A percentile compares a stretch with the other conserved stretches of the same genome.
These are phyloP conservation scores for Xestia ashworthii DNA, from an alignment of 2,888 invertebrate species.

Conservation along the genomic window DNA sequence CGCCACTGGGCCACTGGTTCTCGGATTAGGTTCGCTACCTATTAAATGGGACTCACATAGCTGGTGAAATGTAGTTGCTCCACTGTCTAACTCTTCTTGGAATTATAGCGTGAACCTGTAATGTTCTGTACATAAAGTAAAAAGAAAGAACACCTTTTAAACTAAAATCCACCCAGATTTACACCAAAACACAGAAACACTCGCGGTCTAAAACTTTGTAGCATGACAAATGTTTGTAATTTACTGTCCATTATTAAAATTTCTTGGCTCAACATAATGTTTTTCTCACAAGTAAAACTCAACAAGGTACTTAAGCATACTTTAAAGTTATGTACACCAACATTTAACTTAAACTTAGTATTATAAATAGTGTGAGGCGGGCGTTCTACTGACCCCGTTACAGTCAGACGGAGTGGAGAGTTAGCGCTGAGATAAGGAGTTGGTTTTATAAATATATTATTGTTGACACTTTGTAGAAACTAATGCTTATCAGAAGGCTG, in stretches of 20 bases:
- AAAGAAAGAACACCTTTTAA: neutral
- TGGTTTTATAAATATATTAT: constrained; percentile 49
- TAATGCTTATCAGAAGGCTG: neutral
- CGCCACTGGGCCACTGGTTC: too few species aligned
- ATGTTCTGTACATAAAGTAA: neutral
- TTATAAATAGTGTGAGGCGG: constrained; percentile 49
- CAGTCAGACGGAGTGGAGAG: constrained; percentile 31
- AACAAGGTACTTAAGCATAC: constrained; percentile 46
- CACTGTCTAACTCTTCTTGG: neutral
- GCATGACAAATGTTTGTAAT: constrained; percentile 30
- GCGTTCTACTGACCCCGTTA: constrained; percentile 58
- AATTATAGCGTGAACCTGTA: neutral
- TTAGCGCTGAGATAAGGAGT: constrained; percentile 53
- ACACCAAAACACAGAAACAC: constrained; percentile 17
- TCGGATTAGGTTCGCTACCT: neutral
- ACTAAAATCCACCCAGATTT: neutral
- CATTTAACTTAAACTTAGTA: constrained; percentile 57
- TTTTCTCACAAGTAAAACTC: constrained; percentile 43
- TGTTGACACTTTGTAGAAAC: constrained; percentile 27
- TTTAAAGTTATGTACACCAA: constrained; percentile 49
- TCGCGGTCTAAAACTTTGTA: constrained; percentile 30
- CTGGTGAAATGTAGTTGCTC: neutral
- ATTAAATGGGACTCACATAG: neutral
- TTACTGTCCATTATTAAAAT: constrained; percentile 42
- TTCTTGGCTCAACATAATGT: constrained; percentile 43